A percentile compares a stretch with the other conserved stretches of the same genome.
phyloP scores from a whole-genome alignment of 2,113 vertebrate genomes.

The Psammodynastes pulverulentus region DNA sequence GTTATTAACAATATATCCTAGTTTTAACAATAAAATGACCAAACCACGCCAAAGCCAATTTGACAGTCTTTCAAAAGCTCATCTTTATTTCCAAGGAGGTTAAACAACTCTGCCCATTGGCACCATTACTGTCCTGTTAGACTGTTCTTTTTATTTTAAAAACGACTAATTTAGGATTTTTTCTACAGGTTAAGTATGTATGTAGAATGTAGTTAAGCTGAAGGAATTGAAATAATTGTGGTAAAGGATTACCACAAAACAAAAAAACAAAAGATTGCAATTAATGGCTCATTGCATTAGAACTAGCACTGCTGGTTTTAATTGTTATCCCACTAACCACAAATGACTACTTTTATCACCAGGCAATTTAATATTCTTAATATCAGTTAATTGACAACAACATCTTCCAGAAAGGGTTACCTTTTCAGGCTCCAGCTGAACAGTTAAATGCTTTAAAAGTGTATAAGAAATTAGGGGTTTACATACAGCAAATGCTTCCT shows the following conservation, averaged over 20 bases:
- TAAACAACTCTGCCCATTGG: neutral
- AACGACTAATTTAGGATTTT: neutral
- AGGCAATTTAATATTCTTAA: neutral
- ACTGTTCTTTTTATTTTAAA: neutral
- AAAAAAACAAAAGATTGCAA: neutral
- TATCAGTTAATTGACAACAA: neutral
- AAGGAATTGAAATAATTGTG: neutral
- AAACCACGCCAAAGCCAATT: neutral
- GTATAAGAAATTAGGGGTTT: neutral
- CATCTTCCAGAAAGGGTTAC: neutral
- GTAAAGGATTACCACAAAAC: neutral
- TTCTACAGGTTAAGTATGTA: neutral
- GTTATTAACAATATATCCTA: neutral
- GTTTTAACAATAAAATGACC: neutral
- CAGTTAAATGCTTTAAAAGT: neutral
- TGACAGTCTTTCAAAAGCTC: neutral
- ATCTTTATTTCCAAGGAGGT: neutral
- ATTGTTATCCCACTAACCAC: neutral
- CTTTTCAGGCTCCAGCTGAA: neutral
- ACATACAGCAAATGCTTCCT: neutral
- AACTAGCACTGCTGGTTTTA: neutral
- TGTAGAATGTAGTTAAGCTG: neutral
- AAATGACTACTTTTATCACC: conserved; percentile 6
- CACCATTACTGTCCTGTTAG: neutral
- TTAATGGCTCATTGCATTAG: conserved; percentile 13